phyloP scores from a whole-genome alignment of 2,888 invertebrate genomes.

The Agrochola lota region DNA sequence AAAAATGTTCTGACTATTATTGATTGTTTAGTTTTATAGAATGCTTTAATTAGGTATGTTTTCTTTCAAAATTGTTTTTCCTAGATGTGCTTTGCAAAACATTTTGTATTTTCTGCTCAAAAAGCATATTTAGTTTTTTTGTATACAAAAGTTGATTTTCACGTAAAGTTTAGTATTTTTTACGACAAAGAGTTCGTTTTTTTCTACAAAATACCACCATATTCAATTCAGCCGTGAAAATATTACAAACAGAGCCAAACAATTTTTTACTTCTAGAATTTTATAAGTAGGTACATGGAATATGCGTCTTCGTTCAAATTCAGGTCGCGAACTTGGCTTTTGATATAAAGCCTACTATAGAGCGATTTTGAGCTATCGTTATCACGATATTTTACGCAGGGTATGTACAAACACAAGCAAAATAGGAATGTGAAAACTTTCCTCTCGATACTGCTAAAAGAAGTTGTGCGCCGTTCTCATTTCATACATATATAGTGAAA shows the following conservation, averaged over 20 bases:
- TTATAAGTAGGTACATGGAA: neutral
- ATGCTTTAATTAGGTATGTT: neutral
- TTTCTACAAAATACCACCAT: neutral
- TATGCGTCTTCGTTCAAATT: constrained; percentile 3
- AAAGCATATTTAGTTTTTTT: too few species aligned
- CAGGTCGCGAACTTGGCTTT: constrained; percentile 1
- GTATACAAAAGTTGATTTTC: too few species aligned
- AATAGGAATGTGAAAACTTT: constrained; percentile 40
- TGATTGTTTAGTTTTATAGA: constrained; percentile 18
- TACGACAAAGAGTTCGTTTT: neutral
- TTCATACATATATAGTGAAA: constrained; percentile 55
- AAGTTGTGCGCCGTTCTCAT: constrained; percentile 30
- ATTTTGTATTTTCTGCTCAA: too few species aligned
- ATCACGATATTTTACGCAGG: constrained; percentile 23
- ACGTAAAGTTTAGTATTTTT: neutral
- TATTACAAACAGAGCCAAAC: neutral
- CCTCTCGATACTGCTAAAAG: constrained; percentile 20
- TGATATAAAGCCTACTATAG: constrained; percentile 10
- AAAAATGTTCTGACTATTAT: constrained; percentile 7
- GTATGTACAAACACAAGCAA: constrained; percentile 14
- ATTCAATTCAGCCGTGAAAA: neutral
- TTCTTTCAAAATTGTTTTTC: neutral
- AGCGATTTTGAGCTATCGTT: constrained; percentile 10
- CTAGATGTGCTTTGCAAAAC: constrained; percentile 12
- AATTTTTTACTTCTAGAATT: neutral